Evolutionary conservation across 2,797 vertebrate species (phyloP), one percentile per base, ranked within the genome.

Genomic region (Dallia pectoralis): DNA sequence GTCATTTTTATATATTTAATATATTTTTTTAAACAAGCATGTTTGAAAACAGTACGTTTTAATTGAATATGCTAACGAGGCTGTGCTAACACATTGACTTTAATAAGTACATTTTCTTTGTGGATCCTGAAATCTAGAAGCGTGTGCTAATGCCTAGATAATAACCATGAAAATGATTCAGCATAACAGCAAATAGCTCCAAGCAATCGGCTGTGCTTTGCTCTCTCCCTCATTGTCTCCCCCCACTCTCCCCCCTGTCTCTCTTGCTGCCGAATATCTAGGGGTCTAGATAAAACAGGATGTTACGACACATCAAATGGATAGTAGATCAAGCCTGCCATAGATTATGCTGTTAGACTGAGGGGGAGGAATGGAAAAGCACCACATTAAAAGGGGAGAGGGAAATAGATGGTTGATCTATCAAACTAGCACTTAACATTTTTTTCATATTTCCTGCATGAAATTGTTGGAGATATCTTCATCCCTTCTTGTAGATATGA

Each of bases 251-350:
- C 22, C 22, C 11, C n/a, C 11, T n/a, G n/a, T n/a, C 53, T 4
- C 18, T 59, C 53, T 25, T 4, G 18, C 76, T 70, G 18, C 76
- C 69, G n/a, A 79, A 78, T 44, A 16, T 82, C 19, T 27, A 83
- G 80, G 87, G 82, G 79, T 82, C 83, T 88, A 86, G 84, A 90
- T 86, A 86, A 89, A 88, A 89, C 84, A 79, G 87, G 86, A 89
- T 87, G 85, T 84, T 78, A 78, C 72, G 79, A 90, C 91, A 92
- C 90, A 92, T 92, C 87, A 91, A 91, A 92, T 90, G 84, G 91
- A 92, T 86, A 82, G 86, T 83, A 88, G 89, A 91, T 93, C 89
- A 91, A 91, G 89, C 85, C 69, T 88, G 84, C 87, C 88, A 82
- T 80, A 91, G 89, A 91, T 92, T 90, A 92, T 78, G 78, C 88